A percentile compares a stretch with the other conserved stretches of the same genome.
These are phyloP conservation scores for Bungarus multicinctus DNA, from an alignment of 2,113 vertebrate species.

Conservation along the genomic window DNA sequence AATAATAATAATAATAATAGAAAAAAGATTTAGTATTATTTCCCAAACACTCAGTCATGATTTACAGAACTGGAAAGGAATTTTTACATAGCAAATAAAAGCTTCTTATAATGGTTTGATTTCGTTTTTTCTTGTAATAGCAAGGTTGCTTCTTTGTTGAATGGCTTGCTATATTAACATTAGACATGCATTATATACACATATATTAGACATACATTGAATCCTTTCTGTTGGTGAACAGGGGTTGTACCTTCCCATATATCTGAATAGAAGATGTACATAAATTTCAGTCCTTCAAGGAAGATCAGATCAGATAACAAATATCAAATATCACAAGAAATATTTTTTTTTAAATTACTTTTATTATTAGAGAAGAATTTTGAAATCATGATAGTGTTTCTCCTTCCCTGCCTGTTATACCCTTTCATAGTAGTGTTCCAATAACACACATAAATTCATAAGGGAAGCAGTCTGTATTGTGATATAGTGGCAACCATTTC, in stretches of 20 bases:
- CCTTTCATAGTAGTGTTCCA: neutral
- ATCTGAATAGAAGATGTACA: neutral
- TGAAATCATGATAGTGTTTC: neutral
- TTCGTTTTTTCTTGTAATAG: too few relatives aligned
- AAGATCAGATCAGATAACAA: neutral
- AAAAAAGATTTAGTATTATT: too few relatives aligned
- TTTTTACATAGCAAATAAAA: too few relatives aligned
- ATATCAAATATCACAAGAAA: neutral
- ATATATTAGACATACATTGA: too few relatives aligned
- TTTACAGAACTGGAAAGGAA: too few relatives aligned
- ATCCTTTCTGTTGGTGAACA: too few relatives aligned
- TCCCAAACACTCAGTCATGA: too few relatives aligned
- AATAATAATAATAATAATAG: too few relatives aligned
- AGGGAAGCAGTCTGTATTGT: neutral
- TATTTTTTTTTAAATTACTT: neutral
- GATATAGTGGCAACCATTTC: neutral
- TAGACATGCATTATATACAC: too few relatives aligned
- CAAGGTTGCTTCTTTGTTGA: neutral
- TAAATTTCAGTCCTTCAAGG: neutral
- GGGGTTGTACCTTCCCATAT: neutral
- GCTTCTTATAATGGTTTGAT: too few relatives aligned
- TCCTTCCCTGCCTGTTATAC: neutral
- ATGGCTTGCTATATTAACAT: neutral
- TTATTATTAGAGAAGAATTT: neutral
- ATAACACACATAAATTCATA: neutral